Base-by-base conservation (phyloP, 2,888 invertebrate species). In the Belgica antarctica region DNA sequence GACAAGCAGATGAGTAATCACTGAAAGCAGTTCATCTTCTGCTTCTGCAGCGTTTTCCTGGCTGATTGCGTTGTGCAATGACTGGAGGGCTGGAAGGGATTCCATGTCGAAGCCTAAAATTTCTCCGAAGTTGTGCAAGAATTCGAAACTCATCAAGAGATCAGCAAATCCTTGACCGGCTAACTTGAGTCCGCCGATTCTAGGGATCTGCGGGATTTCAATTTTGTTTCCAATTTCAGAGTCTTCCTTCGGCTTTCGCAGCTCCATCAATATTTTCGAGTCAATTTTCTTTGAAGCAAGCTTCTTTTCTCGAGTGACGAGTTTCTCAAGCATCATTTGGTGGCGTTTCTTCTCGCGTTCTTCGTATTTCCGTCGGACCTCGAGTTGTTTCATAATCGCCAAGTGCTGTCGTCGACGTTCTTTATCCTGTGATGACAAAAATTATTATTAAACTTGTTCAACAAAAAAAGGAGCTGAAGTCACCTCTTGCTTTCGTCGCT, bases 121-220 rank as follows among this genome's bases (percentile, higher is more conserved):
- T 79, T 94, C 93, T 65, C 94, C 94, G 77, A 98, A 98, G 81
- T 96, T 97, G 76, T 96, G 92, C 73, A 97, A 83, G 78, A 98
- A 98, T 82, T 98, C 97, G 77, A 92, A 91, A n/a, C 94, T 90
- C 89, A 97, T 96, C 22, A 98, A 82, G 52, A 92, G 83, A 79
- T 97, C 93, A 0, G 93, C 90, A 82, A 96, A 93, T 0, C 96
- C 95, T 77, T 91, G 88, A 0, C 94, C 95, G 0, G 91, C 84
- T 66, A 98, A 81, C 76, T 87, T 87, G 70, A 93, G 82, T 1
- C 92, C 92, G 0, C 89, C 87, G 74, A 97, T 87, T 73, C 95
- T 83, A 70, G 88, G 86, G 69, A 92, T 81, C 2, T 85, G 82
- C 0, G 92, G 92, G 72, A 92, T 80, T 0, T 85, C 81, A 76